Percentiles rank a stretch among this genome's conserved stretches.
These are phyloP conservation scores for Stratiomys singularior DNA, from an alignment of 2,888 invertebrate species.

Conservation along the genomic window DNA sequence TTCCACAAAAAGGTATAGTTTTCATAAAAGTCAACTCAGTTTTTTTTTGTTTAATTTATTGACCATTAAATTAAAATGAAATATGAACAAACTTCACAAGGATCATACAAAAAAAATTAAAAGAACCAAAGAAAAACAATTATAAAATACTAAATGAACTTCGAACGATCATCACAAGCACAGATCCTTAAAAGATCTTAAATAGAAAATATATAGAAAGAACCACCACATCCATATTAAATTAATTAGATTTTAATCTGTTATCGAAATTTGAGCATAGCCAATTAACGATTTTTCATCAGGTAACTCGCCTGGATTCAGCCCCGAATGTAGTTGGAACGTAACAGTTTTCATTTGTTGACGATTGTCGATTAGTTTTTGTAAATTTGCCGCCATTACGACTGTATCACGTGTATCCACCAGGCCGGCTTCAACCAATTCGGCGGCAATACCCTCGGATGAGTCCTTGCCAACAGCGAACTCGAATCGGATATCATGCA, in stretches of 20 bases:
- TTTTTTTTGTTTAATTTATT: too few species aligned
- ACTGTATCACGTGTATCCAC: conserved; percentile 91
- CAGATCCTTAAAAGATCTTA: too few species aligned
- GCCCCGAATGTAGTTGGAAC: conserved; percentile 83
- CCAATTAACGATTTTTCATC: conserved; percentile 96
- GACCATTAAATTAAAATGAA: not conserved
- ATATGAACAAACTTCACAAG: not conserved
- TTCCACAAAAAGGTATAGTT: too few species aligned
- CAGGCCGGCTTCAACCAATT: conserved; percentile 93
- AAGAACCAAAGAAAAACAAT: too few species aligned
- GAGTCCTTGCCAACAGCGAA: conserved; percentile 90
- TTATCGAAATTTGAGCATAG: conserved; percentile 96
- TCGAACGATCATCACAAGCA: not conserved
- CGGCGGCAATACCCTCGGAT: conserved; percentile 92
- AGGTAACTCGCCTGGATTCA: conserved; percentile 79
- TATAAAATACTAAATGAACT: not conserved
- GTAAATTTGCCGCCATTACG: conserved; percentile 92
- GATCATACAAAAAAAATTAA: not conserved
- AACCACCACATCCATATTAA: not conserved
- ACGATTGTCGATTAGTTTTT: conserved; percentile 84
- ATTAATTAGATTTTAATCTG: conserved; percentile 71
- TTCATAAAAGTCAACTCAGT: too few species aligned
- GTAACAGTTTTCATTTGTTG: conserved; percentile 79
- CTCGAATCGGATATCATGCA: conserved; percentile 98
- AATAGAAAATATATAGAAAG: not conserved